Conservation (phyloP, 2,888 invertebrate species). For the Nymphalis c-album region DNA sequence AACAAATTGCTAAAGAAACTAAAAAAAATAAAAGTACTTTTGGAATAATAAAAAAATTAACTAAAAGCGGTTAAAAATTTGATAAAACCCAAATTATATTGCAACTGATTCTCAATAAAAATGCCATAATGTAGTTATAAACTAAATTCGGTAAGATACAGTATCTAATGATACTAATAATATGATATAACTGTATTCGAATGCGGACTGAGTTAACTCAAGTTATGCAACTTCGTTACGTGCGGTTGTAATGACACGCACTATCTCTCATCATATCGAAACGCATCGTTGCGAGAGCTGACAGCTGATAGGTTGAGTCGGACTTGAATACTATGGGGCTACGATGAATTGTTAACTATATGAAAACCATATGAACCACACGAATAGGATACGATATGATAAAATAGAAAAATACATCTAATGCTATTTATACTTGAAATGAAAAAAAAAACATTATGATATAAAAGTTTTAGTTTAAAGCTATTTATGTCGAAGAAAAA, state of each 20-base stretch:
- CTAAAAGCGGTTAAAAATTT: conserved; percentile 13
- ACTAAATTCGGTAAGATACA: conserved; percentile 33
- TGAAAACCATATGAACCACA: too few relatives aligned
- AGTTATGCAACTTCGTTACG: conserved; percentile 67
- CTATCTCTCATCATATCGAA: conserved; percentile 71
- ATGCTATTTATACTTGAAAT: too few relatives aligned
- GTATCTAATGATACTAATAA: conserved; percentile 55
- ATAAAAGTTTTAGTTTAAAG: conserved; percentile 38
- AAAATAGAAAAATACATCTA: too few relatives aligned
- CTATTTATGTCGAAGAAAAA: conserved; percentile 43
- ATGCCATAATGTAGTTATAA: conserved; percentile 9
- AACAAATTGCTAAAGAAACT: too few relatives aligned
- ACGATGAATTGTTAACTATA: conserved; percentile 18
- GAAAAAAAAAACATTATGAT: too few relatives aligned
- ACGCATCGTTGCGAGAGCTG: conserved; percentile 66
- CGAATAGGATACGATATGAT: too few relatives aligned
- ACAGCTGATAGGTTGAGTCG: conserved; percentile 61
- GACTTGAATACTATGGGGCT: conserved; percentile 20
- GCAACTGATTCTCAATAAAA: background rate
- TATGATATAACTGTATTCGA: conserved; percentile 55
- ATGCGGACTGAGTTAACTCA: conserved; percentile 51
- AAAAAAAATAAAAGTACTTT: background rate
- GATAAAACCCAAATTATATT: conserved; percentile 7
- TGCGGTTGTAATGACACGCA: conserved; percentile 62
- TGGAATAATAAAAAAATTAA: background rate